Evolutionary conservation across 2,888 invertebrate species (phyloP).

Genomic region (Venusia cambrica): DNA sequence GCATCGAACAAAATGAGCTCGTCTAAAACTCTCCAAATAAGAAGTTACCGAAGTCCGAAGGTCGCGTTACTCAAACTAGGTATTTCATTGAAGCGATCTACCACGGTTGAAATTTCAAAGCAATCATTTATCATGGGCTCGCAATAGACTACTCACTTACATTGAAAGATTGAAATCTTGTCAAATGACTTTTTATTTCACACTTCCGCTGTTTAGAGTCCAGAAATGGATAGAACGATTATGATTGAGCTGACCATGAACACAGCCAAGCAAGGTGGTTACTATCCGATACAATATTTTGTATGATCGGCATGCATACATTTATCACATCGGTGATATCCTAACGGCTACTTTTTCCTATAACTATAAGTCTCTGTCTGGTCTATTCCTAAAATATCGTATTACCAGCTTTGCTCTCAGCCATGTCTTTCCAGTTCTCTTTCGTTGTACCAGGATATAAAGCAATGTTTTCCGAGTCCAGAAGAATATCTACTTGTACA

Average conservation of each 20-base stretch:
- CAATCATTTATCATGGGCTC: conserved; percentile 19
- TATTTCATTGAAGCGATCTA: conserved; percentile 43
- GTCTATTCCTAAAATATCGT: too few relatives aligned
- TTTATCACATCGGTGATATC: conserved; percentile 1
- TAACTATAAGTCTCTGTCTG: too few relatives aligned
- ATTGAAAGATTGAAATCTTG: conserved; percentile 7
- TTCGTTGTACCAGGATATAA: too few relatives aligned
- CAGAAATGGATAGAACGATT: conserved; percentile 4
- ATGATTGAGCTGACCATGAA: conserved; percentile 13
- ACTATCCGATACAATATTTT: conserved; percentile 2
- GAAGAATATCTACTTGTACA: too few relatives aligned
- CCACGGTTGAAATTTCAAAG: conserved; percentile 34
- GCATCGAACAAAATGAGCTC: conserved; percentile 7
- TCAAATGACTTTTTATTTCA: conserved; percentile 7
- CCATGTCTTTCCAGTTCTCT: too few relatives aligned
- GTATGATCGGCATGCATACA: neutral
- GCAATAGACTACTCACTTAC: conserved; percentile 5
- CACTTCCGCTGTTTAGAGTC: conserved; percentile 16
- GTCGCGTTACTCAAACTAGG: conserved; percentile 44
- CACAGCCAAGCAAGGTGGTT: neutral
- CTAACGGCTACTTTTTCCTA: too few relatives aligned
- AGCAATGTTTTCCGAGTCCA: too few relatives aligned
- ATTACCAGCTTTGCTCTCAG: too few relatives aligned
- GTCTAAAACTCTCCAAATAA: conserved; percentile 22
- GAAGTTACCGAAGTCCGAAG: conserved; percentile 39